phyloP scores from a whole-genome alignment of 1,140 invertebrate species.

The Melitaea cinxia region DNA sequence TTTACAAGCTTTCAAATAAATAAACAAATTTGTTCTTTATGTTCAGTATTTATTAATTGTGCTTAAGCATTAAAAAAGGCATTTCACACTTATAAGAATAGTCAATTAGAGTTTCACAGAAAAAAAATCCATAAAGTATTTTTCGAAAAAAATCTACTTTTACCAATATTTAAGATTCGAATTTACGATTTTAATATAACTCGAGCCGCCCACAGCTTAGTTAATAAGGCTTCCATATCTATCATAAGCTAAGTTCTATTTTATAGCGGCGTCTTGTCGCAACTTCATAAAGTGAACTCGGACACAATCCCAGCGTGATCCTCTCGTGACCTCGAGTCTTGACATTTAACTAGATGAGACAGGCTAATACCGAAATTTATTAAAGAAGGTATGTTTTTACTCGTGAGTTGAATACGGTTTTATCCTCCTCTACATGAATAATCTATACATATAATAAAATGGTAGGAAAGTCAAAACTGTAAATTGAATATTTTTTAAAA shows the following conservation, averaged over 20 bases:
- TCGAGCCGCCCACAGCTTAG: neutral
- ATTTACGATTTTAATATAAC: neutral
- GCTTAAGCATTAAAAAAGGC: too few species aligned
- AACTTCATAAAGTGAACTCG: constrained; percentile 28
- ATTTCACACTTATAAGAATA: too few species aligned
- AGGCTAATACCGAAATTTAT: constrained; percentile 22
- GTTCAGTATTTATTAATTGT: too few species aligned
- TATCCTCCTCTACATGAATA: neutral
- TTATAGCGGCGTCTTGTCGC: constrained; percentile 20
- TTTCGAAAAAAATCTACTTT: too few species aligned
- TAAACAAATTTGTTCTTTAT: too few species aligned
- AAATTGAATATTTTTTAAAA: too few species aligned
- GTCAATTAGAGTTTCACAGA: too few species aligned
- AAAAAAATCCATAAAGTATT: too few species aligned
- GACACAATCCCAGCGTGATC: constrained; percentile 20
- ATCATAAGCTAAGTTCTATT: constrained; percentile 26
- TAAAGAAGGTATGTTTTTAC: neutral
- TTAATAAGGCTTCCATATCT: constrained; percentile 9
- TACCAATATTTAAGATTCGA: too few species aligned
- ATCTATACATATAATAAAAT: neutral
- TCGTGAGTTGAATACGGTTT: neutral
- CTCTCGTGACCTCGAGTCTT: constrained; percentile 18
- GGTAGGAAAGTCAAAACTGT: too few species aligned
- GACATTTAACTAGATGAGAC: constrained; percentile 29
- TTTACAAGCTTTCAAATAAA: too few species aligned